phyloP scores from a whole-genome alignment of 2,797 vertebrate genomes.

The Gobionotothen gibberifrons region DNA sequence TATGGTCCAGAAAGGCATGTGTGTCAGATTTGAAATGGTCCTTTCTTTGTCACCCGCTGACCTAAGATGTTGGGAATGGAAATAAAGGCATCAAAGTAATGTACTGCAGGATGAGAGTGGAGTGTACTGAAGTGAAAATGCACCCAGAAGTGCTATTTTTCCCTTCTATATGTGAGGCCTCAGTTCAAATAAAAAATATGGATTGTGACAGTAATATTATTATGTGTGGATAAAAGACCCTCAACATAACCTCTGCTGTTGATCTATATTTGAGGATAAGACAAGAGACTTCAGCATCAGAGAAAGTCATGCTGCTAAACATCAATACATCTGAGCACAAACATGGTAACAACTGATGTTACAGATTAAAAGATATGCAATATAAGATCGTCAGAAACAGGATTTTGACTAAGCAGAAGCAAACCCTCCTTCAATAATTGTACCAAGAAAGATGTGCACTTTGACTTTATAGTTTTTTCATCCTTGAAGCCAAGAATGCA shows the following conservation, averaged over 20 bases:
- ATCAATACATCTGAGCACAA: neutral
- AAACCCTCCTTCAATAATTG: neutral
- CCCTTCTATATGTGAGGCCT: constrained; percentile 5
- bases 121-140: constrained; percentile 47
- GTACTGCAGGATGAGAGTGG: constrained; percentile 23
- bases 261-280: neutral
- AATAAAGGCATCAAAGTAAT: constrained; percentile 44
- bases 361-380: neutral
- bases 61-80: constrained; percentile 47
- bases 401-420: neutral
- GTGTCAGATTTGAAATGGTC: constrained; percentile 66
- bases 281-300: neutral
- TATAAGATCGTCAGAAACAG: neutral
- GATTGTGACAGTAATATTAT: neutral
- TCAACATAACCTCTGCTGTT: neutral
- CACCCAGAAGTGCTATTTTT: constrained; percentile 31
- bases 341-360: neutral
- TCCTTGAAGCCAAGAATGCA: neutral
- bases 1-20: constrained; percentile 48
- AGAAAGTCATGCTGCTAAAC: neutral
- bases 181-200: constrained; percentile 12
- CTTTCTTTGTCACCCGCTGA: constrained; percentile 63
- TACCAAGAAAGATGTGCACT: neutral
- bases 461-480: neutral
- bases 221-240: neutral